Base-by-base conservation (phyloP, 1,140 invertebrate genomes). In the Drosophila lacertosa region DNA sequence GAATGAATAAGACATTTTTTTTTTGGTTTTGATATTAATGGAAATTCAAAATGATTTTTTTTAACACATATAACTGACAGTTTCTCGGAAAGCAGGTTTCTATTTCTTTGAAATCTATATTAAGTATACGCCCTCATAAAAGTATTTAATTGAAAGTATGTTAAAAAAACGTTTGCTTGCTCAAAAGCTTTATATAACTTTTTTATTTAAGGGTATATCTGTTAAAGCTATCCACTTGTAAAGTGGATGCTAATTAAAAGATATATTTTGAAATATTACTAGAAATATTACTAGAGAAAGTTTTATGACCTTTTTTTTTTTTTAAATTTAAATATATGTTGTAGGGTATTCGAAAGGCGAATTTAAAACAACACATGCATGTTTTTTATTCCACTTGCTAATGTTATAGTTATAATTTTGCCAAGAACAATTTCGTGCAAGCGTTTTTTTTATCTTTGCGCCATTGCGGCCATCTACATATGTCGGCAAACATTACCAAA, bases 381-480 rank as follows among this genome's bases (percentile, higher is more conserved):
- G 10, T 18, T 7, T 29, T 18, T 7, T 29, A 26, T 47, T 58
- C 18, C 9, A 44, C 42, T 20, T 55, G 18, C 55, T 48, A 53
- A 44, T 62, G 20, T 9, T 53, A 37, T n/a, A n/a, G 50, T 40
- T 64, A 64, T 48, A 69, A 54, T 69, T 69, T 55, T 18, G 33
- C 59, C 33, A 69, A 26, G 32, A 55, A 63, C 40, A 29, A 62
- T 24, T 65, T 70, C 51, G 67, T 70, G 67, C 29, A 26, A 65
- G 29, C 13, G 45, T 44, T 54, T 37, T 44, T 54, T 37, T 70
- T 70, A 65, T 65, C 51, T 48, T 44, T 70, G 55, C 60, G 33
- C 40, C 32, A 57, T 45, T 44, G 33, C 48, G 13, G 33, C 29
- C 50, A 54, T 48, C 57, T 53, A 29, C 29, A 67, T 42, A 33